phyloP scores from a whole-genome alignment of 2,113 vertebrate species.

The Silurus glanis region DNA sequence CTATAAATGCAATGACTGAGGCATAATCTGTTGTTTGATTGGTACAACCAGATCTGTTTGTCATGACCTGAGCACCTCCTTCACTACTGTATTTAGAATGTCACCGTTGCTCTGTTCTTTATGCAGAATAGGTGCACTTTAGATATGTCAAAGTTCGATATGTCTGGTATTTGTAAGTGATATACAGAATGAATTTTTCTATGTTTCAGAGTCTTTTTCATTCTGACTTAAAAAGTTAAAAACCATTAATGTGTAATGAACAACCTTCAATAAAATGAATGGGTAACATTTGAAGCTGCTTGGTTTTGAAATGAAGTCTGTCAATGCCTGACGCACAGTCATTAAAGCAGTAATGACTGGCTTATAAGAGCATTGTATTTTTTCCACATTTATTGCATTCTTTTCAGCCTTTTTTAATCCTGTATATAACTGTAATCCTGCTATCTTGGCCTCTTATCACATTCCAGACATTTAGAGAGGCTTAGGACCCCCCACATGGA shows the following conservation, averaged over 20 bases:
- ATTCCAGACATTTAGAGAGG: conserved; percentile 52
- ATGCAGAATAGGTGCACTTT: background rate
- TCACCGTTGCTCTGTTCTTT: background rate
- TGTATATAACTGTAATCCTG: conserved; percentile 54
- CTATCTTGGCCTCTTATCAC: conserved; percentile 53
- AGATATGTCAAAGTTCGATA: too few relatives aligned
- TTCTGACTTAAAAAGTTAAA: background rate
- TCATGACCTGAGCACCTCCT: background rate
- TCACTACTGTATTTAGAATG: background rate
- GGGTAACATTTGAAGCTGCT: background rate
- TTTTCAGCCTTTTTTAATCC: background rate
- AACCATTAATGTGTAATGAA: background rate
- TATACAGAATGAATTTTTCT: background rate
- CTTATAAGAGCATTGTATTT: background rate
- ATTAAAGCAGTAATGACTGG: background rate
- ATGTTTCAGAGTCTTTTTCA: background rate
- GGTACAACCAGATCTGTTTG: background rate
- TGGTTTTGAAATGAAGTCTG: background rate
- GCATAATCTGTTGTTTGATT: background rate
- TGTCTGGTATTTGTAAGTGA: background rate
- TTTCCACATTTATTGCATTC: background rate
- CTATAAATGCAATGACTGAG: background rate
- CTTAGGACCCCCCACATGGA: conserved; percentile 23
- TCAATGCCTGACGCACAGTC: background rate
- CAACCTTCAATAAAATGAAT: background rate